Conservation (phyloP, 2,888 invertebrate genomes). For the Empis stercorea region DNA sequence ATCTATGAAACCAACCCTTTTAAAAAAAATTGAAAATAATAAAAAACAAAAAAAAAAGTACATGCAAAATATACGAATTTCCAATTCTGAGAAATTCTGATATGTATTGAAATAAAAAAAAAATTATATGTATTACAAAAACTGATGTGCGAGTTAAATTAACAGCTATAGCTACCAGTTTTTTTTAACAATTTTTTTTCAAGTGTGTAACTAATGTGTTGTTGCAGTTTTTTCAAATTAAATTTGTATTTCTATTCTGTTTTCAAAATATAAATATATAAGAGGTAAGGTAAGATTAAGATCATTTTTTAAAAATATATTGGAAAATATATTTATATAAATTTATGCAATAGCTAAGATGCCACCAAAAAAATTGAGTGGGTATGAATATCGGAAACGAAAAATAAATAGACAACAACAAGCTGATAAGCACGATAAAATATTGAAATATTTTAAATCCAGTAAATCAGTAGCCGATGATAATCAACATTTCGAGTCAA, state of each 20-base stretch:
- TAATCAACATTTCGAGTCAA: background rate
- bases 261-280: background rate
- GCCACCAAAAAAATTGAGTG: background rate
- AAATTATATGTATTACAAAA: background rate
- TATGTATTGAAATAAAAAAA: background rate
- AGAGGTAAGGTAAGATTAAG: background rate
- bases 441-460: background rate
- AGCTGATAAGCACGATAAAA: background rate
- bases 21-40: no score
- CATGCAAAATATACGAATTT: background rate
- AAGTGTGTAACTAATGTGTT: background rate
- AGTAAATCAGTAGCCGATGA: background rate
- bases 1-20: no score
- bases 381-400: background rate
- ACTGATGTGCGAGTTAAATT: background rate
- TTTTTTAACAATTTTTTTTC: background rate
- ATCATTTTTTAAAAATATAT: background rate
- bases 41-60: background rate
- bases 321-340: background rate
- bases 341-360: background rate
- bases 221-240: background rate
- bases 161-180: background rate
- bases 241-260: background rate
- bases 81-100: background rate
- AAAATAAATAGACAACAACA: background rate